These are phyloP conservation scores for Enteromius radiatus DNA, from an alignment of 2,797 vertebrate species.

Conservation along the genomic window DNA sequence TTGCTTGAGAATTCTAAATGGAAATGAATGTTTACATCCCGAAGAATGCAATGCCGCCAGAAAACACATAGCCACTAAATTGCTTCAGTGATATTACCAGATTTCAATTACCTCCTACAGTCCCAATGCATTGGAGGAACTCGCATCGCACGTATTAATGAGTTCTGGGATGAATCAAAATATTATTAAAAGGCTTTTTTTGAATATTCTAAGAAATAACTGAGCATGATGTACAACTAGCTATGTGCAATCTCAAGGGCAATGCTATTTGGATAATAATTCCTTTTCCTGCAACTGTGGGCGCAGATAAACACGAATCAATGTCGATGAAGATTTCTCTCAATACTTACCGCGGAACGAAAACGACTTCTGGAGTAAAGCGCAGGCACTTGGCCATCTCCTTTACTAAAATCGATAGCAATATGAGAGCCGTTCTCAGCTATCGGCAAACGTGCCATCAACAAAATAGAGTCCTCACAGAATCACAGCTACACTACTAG, in stretches of 20 bases:
- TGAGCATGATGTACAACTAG: neutral
- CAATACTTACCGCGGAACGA: conserved; percentile 20
- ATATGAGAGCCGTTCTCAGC: conserved; percentile 46
- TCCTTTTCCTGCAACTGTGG: neutral
- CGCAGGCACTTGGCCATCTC: conserved; percentile 34
- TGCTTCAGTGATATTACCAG: conserved; percentile 23
- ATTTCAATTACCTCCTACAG: conserved; percentile 41
- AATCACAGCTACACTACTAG: conserved; percentile 22
- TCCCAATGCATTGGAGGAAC: conserved; percentile 1
- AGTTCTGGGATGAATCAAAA: conserved; percentile 7
- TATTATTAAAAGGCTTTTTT: conserved; percentile 22
- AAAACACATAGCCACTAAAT: conserved; percentile 29
- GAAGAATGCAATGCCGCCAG: conserved; percentile 13
- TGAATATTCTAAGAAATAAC: conserved; percentile 3
- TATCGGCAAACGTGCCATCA: conserved; percentile 19
- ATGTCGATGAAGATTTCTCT: conserved; percentile 34
- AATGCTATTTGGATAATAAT: conserved; percentile 20
- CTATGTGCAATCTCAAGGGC: neutral
- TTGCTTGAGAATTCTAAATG: conserved; percentile 19
- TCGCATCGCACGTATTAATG: conserved; percentile 34
- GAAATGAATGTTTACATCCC: conserved; percentile 39
- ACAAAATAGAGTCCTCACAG: conserved; percentile 41
- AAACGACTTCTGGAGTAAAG: conserved; percentile 44
- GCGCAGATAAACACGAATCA: conserved; percentile 35
- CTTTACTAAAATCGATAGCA: conserved; percentile 54